Evolutionary conservation across 1,140 invertebrate genomes (phyloP).

Genomic region (Hyposmocoma kahamanoa): DNA sequence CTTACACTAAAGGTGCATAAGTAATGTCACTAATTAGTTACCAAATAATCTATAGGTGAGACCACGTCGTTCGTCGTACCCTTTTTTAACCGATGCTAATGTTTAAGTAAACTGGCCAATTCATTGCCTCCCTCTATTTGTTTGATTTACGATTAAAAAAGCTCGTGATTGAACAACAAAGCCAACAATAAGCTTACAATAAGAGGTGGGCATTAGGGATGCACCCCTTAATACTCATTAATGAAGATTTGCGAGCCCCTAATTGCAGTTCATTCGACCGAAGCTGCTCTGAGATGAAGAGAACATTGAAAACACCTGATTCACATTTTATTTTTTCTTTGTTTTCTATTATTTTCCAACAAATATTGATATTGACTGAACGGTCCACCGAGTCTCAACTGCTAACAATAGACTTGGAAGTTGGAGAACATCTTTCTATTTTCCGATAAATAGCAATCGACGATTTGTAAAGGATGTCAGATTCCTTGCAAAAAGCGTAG

Average conservation of each 20-base stretch:
- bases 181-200: constrained; percentile 34
- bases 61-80: too few relatives aligned
- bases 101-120: neutral
- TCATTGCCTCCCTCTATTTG: constrained; percentile 1
- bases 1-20: too few relatives aligned
- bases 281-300: constrained; percentile 39
- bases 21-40: too few relatives aligned
- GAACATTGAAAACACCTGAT: constrained; percentile 47
- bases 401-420: constrained; percentile 32
- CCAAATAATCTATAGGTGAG: too few relatives aligned
- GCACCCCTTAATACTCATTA: constrained; percentile 67
- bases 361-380: constrained; percentile 54
- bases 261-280: constrained; percentile 55
- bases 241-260: constrained; percentile 48
- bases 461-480: too few relatives aligned
- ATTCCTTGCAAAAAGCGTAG: too few relatives aligned
- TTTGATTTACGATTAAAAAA: constrained; percentile 27
- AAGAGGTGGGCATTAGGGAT: constrained; percentile 42
- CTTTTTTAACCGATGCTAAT: too few relatives aligned
- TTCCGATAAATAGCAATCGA: too few relatives aligned
- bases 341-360: constrained; percentile 46
- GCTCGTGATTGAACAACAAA: constrained; percentile 37
- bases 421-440: neutral
- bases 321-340: constrained; percentile 42
- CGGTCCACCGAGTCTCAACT: constrained; percentile 49